These are phyloP conservation scores for Dolichoris vasculosae DNA, from an alignment of 1,140 invertebrate genomes.

Conservation along the genomic window DNA sequence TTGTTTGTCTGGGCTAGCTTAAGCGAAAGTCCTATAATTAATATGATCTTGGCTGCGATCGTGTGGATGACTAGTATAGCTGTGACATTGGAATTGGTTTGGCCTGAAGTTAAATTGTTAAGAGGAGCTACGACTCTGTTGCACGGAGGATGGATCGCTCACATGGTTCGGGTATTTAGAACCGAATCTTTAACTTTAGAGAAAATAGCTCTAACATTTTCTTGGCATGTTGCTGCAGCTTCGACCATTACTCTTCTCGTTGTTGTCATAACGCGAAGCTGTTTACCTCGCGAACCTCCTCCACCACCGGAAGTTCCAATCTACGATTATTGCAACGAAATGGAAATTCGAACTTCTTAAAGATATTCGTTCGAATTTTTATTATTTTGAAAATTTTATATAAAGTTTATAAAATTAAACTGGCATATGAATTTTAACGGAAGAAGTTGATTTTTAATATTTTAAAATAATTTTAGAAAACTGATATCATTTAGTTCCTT, in stretches of 20 bases:
- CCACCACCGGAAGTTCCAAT: slow-evolving; percentile 65
- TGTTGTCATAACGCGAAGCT: slow-evolving; percentile 62
- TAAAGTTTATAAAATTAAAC: background rate
- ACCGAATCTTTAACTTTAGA: slow-evolving; percentile 52
- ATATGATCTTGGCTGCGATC: slow-evolving; percentile 62
- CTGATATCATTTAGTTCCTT: background rate
- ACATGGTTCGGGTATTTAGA: slow-evolving; percentile 64
- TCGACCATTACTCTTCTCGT: slow-evolving; percentile 64
- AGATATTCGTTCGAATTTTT: background rate
- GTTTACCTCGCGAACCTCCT: slow-evolving; percentile 56
- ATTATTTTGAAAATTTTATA: slow-evolving; percentile 3
- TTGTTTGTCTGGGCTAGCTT: slow-evolving; percentile 63
- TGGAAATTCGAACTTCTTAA: slow-evolving; percentile 49
- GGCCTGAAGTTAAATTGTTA: slow-evolving; percentile 67
- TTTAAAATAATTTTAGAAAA: background rate
- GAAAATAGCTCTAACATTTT: slow-evolving; percentile 66
- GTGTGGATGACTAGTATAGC: slow-evolving; percentile 66
- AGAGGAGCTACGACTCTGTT: slow-evolving; percentile 65
- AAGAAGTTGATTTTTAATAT: background rate
- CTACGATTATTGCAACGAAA: slow-evolving; percentile 66
- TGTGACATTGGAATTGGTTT: slow-evolving; percentile 65
- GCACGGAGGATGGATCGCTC: slow-evolving; percentile 71
- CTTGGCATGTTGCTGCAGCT: slow-evolving; percentile 69
- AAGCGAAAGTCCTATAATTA: slow-evolving; percentile 57
- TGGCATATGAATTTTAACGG: background rate